phyloP scores from a whole-genome alignment of 2,888 invertebrate genomes.

The Orthosia gothica region DNA sequence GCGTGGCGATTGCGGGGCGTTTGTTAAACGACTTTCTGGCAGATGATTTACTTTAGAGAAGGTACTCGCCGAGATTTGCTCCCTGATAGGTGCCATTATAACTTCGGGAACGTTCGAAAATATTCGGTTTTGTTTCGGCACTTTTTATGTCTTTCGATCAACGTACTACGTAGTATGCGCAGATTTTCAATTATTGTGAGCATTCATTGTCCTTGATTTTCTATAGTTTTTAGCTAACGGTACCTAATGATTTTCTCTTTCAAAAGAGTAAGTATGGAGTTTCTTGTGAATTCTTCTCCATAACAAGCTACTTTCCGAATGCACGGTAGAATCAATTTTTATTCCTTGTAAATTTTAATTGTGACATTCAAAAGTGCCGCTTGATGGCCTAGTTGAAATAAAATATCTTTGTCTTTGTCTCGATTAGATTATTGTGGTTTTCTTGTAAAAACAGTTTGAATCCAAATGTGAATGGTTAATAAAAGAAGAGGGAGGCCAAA shows the following conservation, averaged over 20 bases:
- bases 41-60: slow-evolving; percentile 44
- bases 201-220: neutral
- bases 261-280: too few species aligned
- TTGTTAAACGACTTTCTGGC: slow-evolving; percentile 38
- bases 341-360: too few species aligned
- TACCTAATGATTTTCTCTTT: neutral
- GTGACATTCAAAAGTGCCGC: too few species aligned
- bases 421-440: neutral
- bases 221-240: neutral
- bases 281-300: too few species aligned
- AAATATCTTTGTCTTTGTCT: too few species aligned
- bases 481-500: too few species aligned
- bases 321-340: too few species aligned
- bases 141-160: slow-evolving; percentile 1
- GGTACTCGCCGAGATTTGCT: neutral
- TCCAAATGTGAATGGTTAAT: too few species aligned
- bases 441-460: too few species aligned
- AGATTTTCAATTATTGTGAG: neutral
- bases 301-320: too few species aligned
- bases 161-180: neutral
- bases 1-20: slow-evolving; percentile 26
- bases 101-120: slow-evolving; percentile 28
- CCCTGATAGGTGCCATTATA: slow-evolving; percentile 1
- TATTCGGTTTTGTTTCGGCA: slow-evolving; percentile 14
- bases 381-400: too few species aligned